Evolutionary conservation across 2,888 invertebrate genomes (phyloP).

Genomic region (Conus canariensis): DNA sequence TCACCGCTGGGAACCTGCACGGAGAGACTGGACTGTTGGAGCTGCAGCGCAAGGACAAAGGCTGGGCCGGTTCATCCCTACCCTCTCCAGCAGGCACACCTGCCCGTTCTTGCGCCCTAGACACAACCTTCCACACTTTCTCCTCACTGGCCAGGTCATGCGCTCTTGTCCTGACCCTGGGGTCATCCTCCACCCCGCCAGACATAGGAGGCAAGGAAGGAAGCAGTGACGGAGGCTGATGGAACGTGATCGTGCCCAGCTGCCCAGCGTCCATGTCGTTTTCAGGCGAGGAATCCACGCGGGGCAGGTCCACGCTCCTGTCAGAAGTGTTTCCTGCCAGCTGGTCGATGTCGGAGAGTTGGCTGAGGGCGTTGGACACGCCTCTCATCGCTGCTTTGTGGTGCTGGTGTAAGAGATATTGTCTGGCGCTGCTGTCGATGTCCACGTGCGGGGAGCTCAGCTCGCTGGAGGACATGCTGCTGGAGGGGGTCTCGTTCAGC

Average conservation of each 20-base stretch:
- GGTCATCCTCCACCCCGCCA: neutral
- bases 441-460: slow-evolving; percentile 30
- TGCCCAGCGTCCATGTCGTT: neutral
- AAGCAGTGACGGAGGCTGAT: neutral
- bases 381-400: neutral
- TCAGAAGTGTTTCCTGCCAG: neutral
- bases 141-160: neutral
- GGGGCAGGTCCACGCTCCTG: neutral
- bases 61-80: too few species aligned
- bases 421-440: neutral
- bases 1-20: too few species aligned
- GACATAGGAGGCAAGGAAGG: neutral
- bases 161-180: neutral
- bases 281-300: neutral
- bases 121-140: neutral
- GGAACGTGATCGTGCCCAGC: neutral
- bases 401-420: neutral
- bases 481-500: slow-evolving; percentile 8
- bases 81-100: too few species aligned
- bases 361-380: neutral
- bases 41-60: too few species aligned
- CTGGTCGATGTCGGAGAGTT: neutral
- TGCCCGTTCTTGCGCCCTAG: neutral
- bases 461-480: slow-evolving; percentile 33
- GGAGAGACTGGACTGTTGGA: too few species aligned